Base-by-base conservation (phyloP, 92 coral and sea anemone species). In the Epizoanthus stellaris region DNA sequence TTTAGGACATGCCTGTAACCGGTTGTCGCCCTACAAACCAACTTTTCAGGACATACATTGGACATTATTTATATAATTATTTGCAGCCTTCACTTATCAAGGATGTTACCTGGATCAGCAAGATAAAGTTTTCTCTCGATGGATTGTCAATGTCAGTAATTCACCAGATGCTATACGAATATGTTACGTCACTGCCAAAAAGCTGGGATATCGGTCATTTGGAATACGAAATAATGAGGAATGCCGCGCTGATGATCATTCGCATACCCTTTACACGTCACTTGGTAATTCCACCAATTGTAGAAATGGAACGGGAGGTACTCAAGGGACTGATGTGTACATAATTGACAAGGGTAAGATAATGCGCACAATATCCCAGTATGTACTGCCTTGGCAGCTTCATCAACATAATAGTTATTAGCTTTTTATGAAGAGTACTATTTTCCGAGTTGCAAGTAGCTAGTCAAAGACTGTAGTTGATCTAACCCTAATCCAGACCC, bases 131-230 rank as follows among this genome's bases (percentile, higher is more conserved):
- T 25, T 16, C 53, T 49, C 77, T 15, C 77, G 13, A 10, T 73
- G 47, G 25, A 43, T 47, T n/a, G 61, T 5, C 49, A 73, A 45
- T 14, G 59, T 73, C 5, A 49, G 60, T 3, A 36, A 7, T 43
- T 45, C 77, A 10, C 59, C 14, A 19, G 77, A 73, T 13, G 38
- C 77, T 45, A 59, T 73, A 13, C 77, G 40, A 20, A 17, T 73
- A 73, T 73, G 77, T 73, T 73, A 73, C 57, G 1, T 73, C 23
- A 45, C 12, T 5, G 77, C 77, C 19, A 73, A 49, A 6, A 20
- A 12, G 17, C 19, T 15, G 17, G 60, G 77, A 3, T 19, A 42
- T 58, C 77, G 77, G n/a, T n/a, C 53, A 19, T 73, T 73, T 47
- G 77, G 77, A 73, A 6, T 73, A 4, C 49, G 34, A 49, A 73